These are phyloP conservation scores for Eulacestoma nigropectus DNA, from an alignment of 2,113 vertebrate species.

Conservation along the genomic window DNA sequence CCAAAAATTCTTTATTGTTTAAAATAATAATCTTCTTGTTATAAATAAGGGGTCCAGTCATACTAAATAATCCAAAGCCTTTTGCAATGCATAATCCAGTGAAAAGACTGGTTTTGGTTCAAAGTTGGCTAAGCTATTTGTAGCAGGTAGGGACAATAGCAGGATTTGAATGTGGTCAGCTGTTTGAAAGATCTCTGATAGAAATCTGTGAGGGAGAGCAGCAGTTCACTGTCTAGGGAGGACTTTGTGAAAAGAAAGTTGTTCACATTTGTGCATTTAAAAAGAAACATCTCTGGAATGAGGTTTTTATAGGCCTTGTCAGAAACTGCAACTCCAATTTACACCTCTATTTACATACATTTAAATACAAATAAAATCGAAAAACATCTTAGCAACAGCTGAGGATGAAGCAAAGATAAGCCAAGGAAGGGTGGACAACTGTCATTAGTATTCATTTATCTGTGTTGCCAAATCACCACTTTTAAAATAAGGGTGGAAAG, in stretches of 20 bases:
- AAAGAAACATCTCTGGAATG: background rate
- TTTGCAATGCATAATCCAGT: constrained; percentile 52
- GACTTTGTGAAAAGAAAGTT: background rate
- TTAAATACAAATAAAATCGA: constrained; percentile 18
- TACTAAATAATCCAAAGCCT: constrained; percentile 53
- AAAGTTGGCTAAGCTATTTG: constrained; percentile 8
- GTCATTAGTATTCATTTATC: background rate
- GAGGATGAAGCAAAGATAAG: background rate
- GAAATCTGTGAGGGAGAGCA: background rate
- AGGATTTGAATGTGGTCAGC: constrained; percentile 1
- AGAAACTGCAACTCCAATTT: background rate
- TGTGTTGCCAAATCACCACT: background rate
- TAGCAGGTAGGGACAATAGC: background rate
- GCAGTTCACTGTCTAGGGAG: background rate
- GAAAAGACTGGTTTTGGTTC: constrained; percentile 15
- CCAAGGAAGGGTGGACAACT: background rate
- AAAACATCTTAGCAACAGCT: background rate
- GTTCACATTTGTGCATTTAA: background rate
- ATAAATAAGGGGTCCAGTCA: constrained; percentile 41
- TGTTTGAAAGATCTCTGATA: background rate
- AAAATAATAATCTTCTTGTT: constrained; percentile 61
- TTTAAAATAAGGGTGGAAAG: background rate
- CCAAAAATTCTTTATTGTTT: constrained; percentile 50
- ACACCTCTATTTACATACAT: background rate
- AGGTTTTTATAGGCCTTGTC: background rate